Conservation (phyloP, 2,888 invertebrate genomes). For the Pherbina coryleti region DNA sequence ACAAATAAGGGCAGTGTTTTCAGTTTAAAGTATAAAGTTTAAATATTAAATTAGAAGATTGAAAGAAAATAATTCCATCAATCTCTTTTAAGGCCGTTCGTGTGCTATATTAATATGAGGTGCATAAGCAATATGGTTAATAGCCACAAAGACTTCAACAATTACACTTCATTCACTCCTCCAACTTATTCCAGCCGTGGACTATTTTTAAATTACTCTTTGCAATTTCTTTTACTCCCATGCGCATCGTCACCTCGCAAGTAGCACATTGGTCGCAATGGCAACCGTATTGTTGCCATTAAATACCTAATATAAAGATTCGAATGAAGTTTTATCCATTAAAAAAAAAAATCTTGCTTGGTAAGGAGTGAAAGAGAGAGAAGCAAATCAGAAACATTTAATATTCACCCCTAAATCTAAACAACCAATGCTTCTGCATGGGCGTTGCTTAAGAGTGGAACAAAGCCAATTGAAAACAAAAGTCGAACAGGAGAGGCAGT, state of each 20-base stretch:
- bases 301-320: background rate
- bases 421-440: background rate
- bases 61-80: no score
- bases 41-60: no score
- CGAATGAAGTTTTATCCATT: background rate
- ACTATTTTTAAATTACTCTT: background rate
- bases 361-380: background rate
- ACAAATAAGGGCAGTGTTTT: no score
- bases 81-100: no score
- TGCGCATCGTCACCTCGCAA: constrained; percentile 25
- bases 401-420: background rate
- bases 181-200: no score
- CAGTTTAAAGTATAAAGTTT: no score
- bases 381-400: background rate
- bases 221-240: constrained; percentile 15
- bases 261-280: constrained; percentile 29
- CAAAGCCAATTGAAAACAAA: background rate
- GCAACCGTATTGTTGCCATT: constrained; percentile 8
- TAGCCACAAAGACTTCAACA: no score
- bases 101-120: no score
- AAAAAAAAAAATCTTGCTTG: background rate
- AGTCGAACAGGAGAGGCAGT: background rate
- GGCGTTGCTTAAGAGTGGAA: background rate
- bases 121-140: no score
- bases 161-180: no score